Evolutionary conservation across 2,113 vertebrate genomes (phyloP).

Genomic region (Entomyzon cyanotis): DNA sequence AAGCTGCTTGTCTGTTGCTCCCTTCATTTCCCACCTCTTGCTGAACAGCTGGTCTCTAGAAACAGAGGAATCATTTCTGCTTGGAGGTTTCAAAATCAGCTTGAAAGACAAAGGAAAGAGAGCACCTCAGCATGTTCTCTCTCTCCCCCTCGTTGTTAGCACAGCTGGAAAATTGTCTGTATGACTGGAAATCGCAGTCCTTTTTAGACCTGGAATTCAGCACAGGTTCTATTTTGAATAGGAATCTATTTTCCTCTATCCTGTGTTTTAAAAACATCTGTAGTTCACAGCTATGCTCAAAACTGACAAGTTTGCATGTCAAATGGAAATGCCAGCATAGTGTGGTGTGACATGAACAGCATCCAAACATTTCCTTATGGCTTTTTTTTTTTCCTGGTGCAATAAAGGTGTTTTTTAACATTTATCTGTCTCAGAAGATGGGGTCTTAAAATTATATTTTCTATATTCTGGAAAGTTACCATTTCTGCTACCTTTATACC

Average conservation of each 20-base stretch:
- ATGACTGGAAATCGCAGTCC: not conserved
- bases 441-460: not conserved
- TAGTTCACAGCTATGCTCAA: not conserved
- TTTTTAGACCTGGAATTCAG: not conserved
- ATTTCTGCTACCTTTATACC: not conserved
- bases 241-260: not conserved
- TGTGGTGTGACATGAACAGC: not conserved
- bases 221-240: not conserved
- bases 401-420: not conserved
- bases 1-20: not conserved
- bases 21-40: conserved; percentile 5
- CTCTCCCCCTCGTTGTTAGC: not conserved
- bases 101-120: not conserved
- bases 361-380: not conserved
- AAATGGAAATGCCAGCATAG: conserved; percentile 26
- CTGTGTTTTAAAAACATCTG: conserved; percentile 27
- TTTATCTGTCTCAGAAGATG: not conserved
- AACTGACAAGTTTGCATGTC: not conserved
- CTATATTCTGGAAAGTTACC: not conserved
- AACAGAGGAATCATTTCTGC: conserved; percentile 12
- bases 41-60: conserved; percentile 38
- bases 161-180: not conserved
- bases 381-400: not conserved
- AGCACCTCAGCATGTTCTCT: not conserved
- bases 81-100: not conserved